phyloP scores from a whole-genome alignment of 2,113 vertebrate species.

The Trogon melanurus region DNA sequence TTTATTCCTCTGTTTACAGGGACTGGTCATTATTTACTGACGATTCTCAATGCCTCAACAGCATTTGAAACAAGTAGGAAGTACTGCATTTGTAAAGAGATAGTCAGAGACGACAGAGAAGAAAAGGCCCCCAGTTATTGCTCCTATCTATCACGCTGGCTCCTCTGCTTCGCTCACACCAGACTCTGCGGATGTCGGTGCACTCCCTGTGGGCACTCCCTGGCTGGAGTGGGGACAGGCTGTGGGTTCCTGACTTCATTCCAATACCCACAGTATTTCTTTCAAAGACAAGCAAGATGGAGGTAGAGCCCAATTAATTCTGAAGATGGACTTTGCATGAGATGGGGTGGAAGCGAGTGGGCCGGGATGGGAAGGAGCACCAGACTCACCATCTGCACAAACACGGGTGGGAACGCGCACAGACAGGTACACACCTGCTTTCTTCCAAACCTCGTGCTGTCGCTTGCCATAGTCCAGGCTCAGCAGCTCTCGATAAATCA shows the following conservation, averaged over 20 bases:
- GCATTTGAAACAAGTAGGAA: neutral
- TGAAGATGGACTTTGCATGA: neutral
- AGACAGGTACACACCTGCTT: rapidly evolving
- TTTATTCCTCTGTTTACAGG: neutral
- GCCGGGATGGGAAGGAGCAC: neutral
- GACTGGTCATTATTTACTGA: neutral
- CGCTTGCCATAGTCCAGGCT: neutral
- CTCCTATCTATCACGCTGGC: neutral
- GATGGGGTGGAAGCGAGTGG: neutral
- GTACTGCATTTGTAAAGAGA: neutral
- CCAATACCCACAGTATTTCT: neutral
- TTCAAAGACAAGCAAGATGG: neutral
- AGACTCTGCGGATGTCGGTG: neutral
- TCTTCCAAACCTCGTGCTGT: neutral
- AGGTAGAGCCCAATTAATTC: neutral
- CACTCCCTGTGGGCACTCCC: neutral
- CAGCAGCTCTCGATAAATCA: neutral
- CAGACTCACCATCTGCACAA: neutral
- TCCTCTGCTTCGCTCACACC: neutral
- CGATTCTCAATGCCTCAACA: neutral
- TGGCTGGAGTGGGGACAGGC: neutral
- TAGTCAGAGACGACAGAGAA: neutral
- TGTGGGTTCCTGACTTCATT: neutral
- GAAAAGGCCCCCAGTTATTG: neutral
- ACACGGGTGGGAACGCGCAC: rapidly evolving